Evolutionary conservation across 2,797 vertebrate genomes (phyloP).

Genomic region (Neostethus bicornis): DNA sequence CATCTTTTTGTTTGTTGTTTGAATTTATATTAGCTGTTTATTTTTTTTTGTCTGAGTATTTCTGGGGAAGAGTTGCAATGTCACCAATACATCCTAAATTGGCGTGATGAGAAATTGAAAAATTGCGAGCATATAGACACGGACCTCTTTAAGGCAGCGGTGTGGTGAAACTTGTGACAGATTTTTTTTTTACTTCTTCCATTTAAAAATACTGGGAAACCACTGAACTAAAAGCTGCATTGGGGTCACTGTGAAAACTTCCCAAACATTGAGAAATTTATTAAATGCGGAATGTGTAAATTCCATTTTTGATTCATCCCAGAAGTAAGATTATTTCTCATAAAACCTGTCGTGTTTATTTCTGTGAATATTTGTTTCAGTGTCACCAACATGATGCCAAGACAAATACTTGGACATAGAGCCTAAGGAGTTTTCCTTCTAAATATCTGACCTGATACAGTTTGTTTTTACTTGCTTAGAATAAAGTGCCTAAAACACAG

Average conservation of each 20-base stretch:
- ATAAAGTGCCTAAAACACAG: conserved; percentile 55
- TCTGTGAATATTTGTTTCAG: neutral
- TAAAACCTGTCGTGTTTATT: neutral
- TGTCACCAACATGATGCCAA: neutral
- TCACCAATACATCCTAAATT: no score
- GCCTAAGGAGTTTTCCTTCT: neutral
- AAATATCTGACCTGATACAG: conserved; percentile 6
- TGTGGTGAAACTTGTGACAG: no score
- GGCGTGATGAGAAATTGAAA: no score
- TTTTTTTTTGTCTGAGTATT: no score
- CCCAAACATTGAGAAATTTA: neutral
- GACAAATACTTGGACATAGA: neutral
- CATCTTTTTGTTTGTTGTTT: no score
- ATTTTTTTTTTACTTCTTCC: no score
- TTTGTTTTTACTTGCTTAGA: conserved; percentile 29
- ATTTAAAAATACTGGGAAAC: neutral
- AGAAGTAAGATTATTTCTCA: neutral
- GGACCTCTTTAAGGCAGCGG: no score
- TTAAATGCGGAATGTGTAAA: neutral
- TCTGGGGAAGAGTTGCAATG: no score
- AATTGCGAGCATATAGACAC: no score
- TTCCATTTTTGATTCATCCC: neutral
- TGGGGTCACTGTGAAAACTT: no score
- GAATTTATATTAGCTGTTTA: no score
- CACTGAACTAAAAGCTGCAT: neutral